phyloP scores from a whole-genome alignment of 2,888 invertebrate species.

The Lithophane leautieri region DNA sequence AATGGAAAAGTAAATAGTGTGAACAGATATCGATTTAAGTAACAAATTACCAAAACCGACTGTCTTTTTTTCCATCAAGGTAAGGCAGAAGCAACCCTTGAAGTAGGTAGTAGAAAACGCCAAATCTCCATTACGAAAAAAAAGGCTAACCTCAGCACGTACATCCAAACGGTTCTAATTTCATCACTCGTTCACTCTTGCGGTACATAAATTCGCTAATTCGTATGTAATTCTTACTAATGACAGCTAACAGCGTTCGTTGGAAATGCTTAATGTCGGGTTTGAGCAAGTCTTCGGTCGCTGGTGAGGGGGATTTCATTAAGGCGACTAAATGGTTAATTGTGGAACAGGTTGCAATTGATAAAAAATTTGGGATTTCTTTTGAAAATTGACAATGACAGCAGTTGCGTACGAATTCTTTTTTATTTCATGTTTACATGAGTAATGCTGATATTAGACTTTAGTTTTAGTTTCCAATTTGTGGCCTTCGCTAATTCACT shows the following conservation, averaged over 20 bases:
- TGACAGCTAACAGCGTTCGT: slow-evolving; percentile 73
- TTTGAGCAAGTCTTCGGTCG: slow-evolving; percentile 66
- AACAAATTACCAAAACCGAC: neutral
- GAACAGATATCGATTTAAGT: neutral
- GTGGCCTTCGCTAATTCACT: neutral
- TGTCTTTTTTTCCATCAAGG: neutral
- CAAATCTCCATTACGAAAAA: slow-evolving; percentile 15
- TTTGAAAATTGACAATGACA: slow-evolving; percentile 1
- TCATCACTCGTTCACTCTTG: slow-evolving; percentile 69
- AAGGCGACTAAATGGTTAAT: slow-evolving; percentile 49
- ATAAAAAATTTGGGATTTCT: slow-evolving; percentile 20
- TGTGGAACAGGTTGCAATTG: slow-evolving; percentile 12
- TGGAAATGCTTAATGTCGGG: slow-evolving; percentile 75
- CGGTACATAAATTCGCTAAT: slow-evolving; percentile 80
- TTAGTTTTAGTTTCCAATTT: neutral
- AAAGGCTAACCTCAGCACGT: slow-evolving; percentile 33
- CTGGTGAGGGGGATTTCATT: slow-evolving; percentile 55
- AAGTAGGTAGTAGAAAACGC: neutral
- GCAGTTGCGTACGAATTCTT: neutral
- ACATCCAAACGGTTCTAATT: slow-evolving; percentile 62
- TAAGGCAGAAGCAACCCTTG: neutral
- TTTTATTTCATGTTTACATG: neutral
- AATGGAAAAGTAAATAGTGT: neutral
- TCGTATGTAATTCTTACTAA: slow-evolving; percentile 73
- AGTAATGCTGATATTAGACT: neutral